Conservation (phyloP, 2,888 invertebrate species). For the Hofmannophila pseudospretella region DNA sequence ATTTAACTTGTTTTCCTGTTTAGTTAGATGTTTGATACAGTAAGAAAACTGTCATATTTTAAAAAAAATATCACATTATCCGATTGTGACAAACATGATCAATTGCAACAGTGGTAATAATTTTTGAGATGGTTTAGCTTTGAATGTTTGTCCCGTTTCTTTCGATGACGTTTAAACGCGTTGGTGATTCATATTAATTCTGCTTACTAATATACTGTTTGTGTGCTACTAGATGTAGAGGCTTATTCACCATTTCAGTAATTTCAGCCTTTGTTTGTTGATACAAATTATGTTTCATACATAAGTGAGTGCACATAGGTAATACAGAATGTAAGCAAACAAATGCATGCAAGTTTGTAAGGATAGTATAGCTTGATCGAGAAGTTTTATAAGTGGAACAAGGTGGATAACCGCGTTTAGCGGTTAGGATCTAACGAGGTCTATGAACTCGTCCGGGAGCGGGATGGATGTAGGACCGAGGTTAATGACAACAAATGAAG, state of each 20-base stretch:
- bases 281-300: background rate
- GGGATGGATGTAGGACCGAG: slow-evolving; percentile 37
- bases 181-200: slow-evolving; percentile 4
- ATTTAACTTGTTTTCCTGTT: background rate
- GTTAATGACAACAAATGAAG: slow-evolving; percentile 52
- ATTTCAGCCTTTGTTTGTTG: slow-evolving; percentile 23
- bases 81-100: too few relatives aligned
- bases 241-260: slow-evolving; percentile 39
- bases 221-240: background rate
- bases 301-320: too few relatives aligned
- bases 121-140: too few relatives aligned
- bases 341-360: slow-evolving; percentile 21
- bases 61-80: too few relatives aligned
- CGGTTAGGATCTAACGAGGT: slow-evolving; percentile 39
- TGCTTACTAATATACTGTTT: slow-evolving; percentile 9
- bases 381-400: slow-evolving; percentile 15
- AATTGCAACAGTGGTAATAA: too few relatives aligned
- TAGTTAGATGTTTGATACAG: too few relatives aligned
- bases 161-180: background rate
- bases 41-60: too few relatives aligned
- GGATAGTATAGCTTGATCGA: slow-evolving; percentile 15
- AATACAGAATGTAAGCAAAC: too few relatives aligned
- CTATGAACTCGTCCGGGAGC: slow-evolving; percentile 56
- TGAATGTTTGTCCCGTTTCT: background rate
- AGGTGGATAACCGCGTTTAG: slow-evolving; percentile 41